Conservation (phyloP, 1,140 invertebrate genomes). For the Phymorhynchus buccinoides region DNA sequence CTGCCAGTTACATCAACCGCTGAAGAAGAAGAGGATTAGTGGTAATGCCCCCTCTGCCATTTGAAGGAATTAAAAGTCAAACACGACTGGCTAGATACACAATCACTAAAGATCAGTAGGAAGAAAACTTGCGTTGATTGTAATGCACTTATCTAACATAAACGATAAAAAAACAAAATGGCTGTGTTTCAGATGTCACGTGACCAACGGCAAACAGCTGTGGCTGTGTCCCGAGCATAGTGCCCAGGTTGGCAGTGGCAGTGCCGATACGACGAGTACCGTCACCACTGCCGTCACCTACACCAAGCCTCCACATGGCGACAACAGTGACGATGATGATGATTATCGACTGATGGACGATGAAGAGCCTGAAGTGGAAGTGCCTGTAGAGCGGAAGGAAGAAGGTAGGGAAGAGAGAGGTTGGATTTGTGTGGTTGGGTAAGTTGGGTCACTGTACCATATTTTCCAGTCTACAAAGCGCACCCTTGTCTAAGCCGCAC, state of each 20-base stretch:
- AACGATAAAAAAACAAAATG: not conserved
- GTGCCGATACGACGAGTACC: not conserved
- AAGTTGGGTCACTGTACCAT: too few relatives aligned
- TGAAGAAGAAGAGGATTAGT: too few relatives aligned
- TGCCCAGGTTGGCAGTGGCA: constrained; percentile 45
- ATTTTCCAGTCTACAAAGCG: too few relatives aligned
- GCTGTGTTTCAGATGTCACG: constrained; percentile 54
- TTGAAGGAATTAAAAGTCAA: too few relatives aligned
- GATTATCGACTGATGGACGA: not conserved
- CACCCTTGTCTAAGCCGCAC: too few relatives aligned
- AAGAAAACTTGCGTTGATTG: too few relatives aligned
- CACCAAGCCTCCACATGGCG: not conserved
- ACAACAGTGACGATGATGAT: not conserved
- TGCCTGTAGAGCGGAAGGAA: not conserved
- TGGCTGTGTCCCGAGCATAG: constrained; percentile 62
- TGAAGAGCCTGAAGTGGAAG: not conserved
- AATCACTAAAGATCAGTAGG: too few relatives aligned
- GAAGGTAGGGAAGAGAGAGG: too few relatives aligned
- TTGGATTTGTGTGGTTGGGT: not conserved
- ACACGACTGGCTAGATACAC: too few relatives aligned
- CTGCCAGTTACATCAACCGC: too few relatives aligned
- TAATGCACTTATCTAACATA: too few relatives aligned
- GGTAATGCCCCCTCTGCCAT: too few relatives aligned
- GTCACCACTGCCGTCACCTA: not conserved
- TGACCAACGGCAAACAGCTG: constrained; percentile 61